phyloP scores from a whole-genome alignment of 2,797 vertebrate genomes.

The Synanceia verrucosa region DNA sequence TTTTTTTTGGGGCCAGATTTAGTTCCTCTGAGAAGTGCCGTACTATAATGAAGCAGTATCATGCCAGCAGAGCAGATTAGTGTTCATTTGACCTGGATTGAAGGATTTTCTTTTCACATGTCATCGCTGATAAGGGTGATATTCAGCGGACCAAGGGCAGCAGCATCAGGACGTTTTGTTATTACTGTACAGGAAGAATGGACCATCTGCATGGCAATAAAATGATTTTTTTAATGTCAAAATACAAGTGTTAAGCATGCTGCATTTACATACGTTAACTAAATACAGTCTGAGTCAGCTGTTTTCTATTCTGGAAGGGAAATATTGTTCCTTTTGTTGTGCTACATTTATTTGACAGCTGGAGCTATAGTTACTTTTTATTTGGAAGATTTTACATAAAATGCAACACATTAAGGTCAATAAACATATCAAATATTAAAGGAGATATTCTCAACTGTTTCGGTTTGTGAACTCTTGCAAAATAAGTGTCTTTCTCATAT shows the following conservation, averaged over 20 bases:
- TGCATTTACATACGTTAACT: neutral
- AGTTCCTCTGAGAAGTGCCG: constrained; percentile 47
- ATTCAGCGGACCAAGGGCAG: constrained; percentile 6
- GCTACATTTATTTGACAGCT: neutral
- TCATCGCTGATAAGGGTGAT: constrained; percentile 49
- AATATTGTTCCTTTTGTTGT: neutral
- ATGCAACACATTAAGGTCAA: neutral
- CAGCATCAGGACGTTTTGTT: constrained; percentile 17
- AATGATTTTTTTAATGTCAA: neutral
- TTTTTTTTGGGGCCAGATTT: constrained; percentile 52
- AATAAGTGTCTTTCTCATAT: neutral
- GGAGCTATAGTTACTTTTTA: neutral
- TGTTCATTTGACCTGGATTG: constrained; percentile 74
- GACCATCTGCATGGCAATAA: neutral
- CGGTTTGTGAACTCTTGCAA: neutral
- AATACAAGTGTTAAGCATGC: neutral
- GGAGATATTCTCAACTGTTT: neutral
- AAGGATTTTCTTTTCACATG: constrained; percentile 73
- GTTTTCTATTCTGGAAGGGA: neutral
- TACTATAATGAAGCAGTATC: constrained; percentile 44
- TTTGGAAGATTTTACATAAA: neutral
- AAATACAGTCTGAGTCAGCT: neutral
- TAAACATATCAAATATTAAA: no score
- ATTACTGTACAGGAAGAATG: neutral
- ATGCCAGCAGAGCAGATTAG: constrained; percentile 70